These are phyloP conservation scores for Campoletis sonorensis DNA, from an alignment of 1,140 invertebrate genomes.

Conservation along the genomic window DNA sequence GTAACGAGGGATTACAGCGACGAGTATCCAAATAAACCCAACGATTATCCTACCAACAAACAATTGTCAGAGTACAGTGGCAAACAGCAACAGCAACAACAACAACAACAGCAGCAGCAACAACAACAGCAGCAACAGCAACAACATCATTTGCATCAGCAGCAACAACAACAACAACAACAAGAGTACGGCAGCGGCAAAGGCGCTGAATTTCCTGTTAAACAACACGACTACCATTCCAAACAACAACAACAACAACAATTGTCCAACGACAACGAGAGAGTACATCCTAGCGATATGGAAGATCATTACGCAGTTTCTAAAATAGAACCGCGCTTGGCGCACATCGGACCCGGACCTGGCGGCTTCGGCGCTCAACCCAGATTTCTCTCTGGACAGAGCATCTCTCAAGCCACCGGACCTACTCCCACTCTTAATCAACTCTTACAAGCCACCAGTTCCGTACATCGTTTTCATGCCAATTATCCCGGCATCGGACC, in stretches of 20 bases:
- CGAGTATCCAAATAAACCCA: constrained; percentile 63
- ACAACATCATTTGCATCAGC: constrained; percentile 58
- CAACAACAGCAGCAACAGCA: constrained; percentile 60
- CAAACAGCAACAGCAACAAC: constrained; percentile 58
- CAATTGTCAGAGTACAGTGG: constrained; percentile 63
- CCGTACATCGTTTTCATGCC: constrained; percentile 78
- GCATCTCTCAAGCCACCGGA: constrained; percentile 85
- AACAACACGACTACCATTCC: constrained; percentile 64
- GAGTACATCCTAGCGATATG: constrained; percentile 63
- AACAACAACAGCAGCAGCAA: constrained; percentile 55
- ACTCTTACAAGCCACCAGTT: constrained; percentile 87
- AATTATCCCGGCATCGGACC: constrained; percentile 74
- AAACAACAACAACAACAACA: constrained; percentile 65
- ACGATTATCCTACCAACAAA: constrained; percentile 52
- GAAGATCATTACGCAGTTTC: constrained; percentile 71
- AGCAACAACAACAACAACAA: constrained; percentile 58
- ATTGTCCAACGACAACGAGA: constrained; percentile 63
- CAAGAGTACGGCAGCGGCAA: constrained; percentile 56
- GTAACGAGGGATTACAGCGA: constrained; percentile 65
- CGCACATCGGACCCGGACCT: constrained; percentile 60
- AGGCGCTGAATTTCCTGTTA: constrained; percentile 57
- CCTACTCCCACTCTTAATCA: constrained; percentile 95
- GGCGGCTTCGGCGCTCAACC: constrained; percentile 71
- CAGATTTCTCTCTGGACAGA: constrained; percentile 80
- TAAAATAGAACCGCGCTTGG: constrained; percentile 67